Base-by-base conservation (phyloP, 1,140 invertebrate genomes). In the Procambarus clarkii region DNA sequence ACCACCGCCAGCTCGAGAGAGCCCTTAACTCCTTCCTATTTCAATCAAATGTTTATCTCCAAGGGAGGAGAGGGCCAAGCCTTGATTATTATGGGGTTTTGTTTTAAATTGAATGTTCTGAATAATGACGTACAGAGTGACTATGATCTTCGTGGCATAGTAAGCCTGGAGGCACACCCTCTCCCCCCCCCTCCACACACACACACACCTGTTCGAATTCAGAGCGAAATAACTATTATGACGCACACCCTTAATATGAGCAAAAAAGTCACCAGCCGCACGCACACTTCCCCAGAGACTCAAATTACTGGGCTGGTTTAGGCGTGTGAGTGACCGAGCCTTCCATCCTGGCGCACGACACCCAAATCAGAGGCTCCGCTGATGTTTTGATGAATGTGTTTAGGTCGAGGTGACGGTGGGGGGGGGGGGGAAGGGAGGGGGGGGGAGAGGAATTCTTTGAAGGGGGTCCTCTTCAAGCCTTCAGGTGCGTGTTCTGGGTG, bases 351-450 rank as follows among this genome's bases (percentile, higher is more conserved):
- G 44, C 34, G 45, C 79, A 85, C 76, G 88, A 91, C 88, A 91
- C 21, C 82, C 88, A 91, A 91, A 91, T 91, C 81, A 91, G 88
- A 91, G 88, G 81, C 88, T 91, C 71, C 69, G 88, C 88, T 90
- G 88, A 91, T 91, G 88, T 84, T 85, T 83, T 91, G 88, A 91
- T 91, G 81, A 85, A 91, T 91, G 88, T 85, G 88, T 82, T 85
- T 91, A 44, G 82, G 82, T 82, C 81, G 76, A 78, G 81, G 74
- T 21, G 45, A 50, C 34, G 88, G 58, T 46, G 71, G 69, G 60
- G 74, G 88, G 48, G 2, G 80, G 46, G 76, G 54, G 45, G 71
- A n/a, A 77, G 71, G 88, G 1, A 34, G 34, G 88, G 44, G 46
- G 71, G 69, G 60, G 74, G 88, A 45, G 45, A 83, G 86, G 58